Evolutionary conservation across 2,888 invertebrate genomes (phyloP), one percentile per base, ranked within the genome.

Genomic region (Drepana falcataria): DNA sequence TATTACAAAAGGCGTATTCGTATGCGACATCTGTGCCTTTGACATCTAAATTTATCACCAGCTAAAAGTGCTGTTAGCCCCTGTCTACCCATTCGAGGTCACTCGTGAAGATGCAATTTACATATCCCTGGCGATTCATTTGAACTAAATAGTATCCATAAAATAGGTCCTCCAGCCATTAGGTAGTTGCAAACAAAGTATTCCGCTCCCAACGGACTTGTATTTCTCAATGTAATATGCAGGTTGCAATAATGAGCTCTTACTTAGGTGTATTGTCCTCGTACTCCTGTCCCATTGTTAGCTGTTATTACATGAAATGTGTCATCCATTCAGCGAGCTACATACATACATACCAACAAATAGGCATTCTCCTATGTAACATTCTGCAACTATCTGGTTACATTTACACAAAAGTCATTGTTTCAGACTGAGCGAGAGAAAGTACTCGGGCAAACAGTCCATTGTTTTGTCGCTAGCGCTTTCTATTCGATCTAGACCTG

Each of bases 401-500:
- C 53, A 58, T 64, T 69, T 58, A 60, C 59, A 64, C 59, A 54
- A 56, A 58, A 58, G 57, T 58, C 61, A 67, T 69, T 72, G 72
- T 72, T 72, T 71, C 61, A 60, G 59, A 47, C 52, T 49, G 47
- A 35, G 51, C 58, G 54, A 58, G 71, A 64, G 68, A 68, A 68
- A 68, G 68, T 64, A 56, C 58, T 57, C 44, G 40, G 37, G 35
- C 44, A 53, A 60, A 61, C 55, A 49, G 61, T 49, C 68, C 60
- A 76, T 76, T 76, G 76, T 77, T 68, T 63, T 55, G 64, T 62
- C 60, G 51, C 40, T 34, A 47, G 53, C 61, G 63, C 77, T 77
- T 76, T 75, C 74, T 73, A 70, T 65, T 59, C 58, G 60, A 73
- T 69, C 70, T 68, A 68, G 73, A 70, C 69, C 61, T 54, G 68